Base-by-base conservation (phyloP, 2,113 vertebrate species). In the Benitochromis conjunctus region DNA sequence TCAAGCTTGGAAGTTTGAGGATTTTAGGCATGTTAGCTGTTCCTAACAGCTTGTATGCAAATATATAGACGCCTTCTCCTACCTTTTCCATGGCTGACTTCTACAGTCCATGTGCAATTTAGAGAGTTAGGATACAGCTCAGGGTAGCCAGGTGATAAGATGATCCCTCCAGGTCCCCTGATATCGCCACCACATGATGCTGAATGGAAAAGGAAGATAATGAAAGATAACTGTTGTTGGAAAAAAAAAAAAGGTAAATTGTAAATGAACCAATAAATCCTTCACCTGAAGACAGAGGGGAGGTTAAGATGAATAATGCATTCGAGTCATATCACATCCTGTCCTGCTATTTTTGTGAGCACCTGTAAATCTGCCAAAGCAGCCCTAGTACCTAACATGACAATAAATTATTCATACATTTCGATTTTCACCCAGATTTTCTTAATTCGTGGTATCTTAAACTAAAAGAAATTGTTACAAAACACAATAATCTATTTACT, bases 51-150 rank as follows among this genome's bases (percentile, higher is more conserved):
- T 51, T 51, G 43, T 6, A 31, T 76, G 43, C 43, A 74, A 29
- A 48, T 74, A 46, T 74, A 74, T 29, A 26, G 19, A 26, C 3
- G 11, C 1, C 16, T 56, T 56, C 81, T 58, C 85, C 16, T 92
- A 96, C 96, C 96, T 96, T 96, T 96, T 78, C 96, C 96, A 71
- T 96, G 96, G 89, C 93, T 95, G 89, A 96, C 96, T 90, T 96
- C 96, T 51, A 96, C 94, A 8, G 94, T 96, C 98, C 98, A 99
- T 1, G 99, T 97, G 51, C 98, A 99, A 92, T 99, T 99, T 92
- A 99, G 97, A 89, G 98, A 99, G 96, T 98, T 99, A 2, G 98
- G 98, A 41, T 99, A 99, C 18, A 98, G 97, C 85, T 99, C 98
- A 0, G 98, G 98, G 56, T 97, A 99, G 57, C 98, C 99, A 16